Conservation (phyloP, 2,797 vertebrate genomes). For the Myotis daubentonii region DNA sequence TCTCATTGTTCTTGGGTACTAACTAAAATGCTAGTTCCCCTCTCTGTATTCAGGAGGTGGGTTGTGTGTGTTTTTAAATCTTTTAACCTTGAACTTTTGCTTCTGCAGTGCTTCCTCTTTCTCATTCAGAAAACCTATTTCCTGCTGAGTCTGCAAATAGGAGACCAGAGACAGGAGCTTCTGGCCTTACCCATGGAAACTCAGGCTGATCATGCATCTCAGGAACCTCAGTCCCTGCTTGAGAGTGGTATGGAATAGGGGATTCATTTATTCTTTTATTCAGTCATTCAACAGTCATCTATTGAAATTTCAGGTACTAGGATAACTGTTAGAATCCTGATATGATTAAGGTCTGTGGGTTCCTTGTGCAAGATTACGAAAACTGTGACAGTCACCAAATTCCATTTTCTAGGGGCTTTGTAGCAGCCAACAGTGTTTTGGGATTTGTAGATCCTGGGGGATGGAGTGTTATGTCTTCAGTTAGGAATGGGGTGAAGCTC, state of each 20-base stretch:
- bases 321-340: not conserved
- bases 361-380: not conserved
- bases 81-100: slow-evolving; percentile 55
- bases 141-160: not conserved
- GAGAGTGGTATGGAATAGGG: slow-evolving; percentile 69
- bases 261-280: not conserved
- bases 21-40: not conserved
- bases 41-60: not conserved
- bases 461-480: not conserved
- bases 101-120: slow-evolving; percentile 49
- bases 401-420: not conserved
- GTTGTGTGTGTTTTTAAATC: not conserved
- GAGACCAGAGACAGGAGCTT: not conserved
- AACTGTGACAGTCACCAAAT: not conserved
- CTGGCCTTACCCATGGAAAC: slow-evolving; percentile 70
- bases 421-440: not conserved
- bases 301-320: not conserved
- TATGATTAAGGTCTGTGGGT: not conserved
- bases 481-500: not conserved
- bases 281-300: not conserved
- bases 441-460: not conserved
- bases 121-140: slow-evolving; percentile 14
- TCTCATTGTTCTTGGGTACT: not conserved
- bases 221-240: slow-evolving; percentile 72
- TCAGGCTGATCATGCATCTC: slow-evolving; percentile 67